Evolutionary conservation across 2,113 vertebrate genomes (phyloP).

Genomic region (Poeciliopsis turrubarensis): DNA sequence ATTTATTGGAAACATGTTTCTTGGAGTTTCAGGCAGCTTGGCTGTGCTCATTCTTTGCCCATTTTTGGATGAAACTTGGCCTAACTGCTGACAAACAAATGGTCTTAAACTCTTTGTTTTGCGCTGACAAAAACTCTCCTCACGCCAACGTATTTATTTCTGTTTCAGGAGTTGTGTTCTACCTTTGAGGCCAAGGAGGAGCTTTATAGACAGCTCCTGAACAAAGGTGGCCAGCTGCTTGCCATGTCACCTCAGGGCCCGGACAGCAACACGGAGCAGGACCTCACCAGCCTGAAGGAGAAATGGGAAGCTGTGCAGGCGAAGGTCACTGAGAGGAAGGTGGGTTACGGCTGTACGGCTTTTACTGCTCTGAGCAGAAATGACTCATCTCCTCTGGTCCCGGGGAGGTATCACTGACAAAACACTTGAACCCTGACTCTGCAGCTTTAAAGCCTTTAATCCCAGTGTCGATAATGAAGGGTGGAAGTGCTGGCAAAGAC

Average conservation of each 20-base stretch:
- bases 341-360: conserved; percentile 47
- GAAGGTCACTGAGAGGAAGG: conserved; percentile 93
- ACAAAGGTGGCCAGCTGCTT: conserved; percentile 90
- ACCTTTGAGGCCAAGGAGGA: conserved; percentile 90
- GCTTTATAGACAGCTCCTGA: conserved; percentile 84
- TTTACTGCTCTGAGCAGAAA: conserved; percentile 9
- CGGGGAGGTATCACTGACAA: conserved; percentile 35
- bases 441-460: conserved; percentile 53
- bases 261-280: conserved; percentile 91
- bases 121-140: conserved; percentile 20
- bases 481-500: conserved; percentile 47
- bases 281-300: conserved; percentile 91
- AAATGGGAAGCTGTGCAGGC: conserved; percentile 92
- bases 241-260: conserved; percentile 82
- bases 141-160: not conserved
- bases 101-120: conserved; percentile 4
- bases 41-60: conserved; percentile 28
- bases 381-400: conserved; percentile 37
- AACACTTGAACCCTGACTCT: conserved; percentile 37
- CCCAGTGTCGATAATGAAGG: conserved; percentile 42
- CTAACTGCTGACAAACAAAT: conserved; percentile 5
- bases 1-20: conserved; percentile 41
- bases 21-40: not conserved
- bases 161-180: conserved; percentile 89
- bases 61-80: conserved; percentile 47